These are phyloP conservation scores for Sialia sialis DNA, from an alignment of 2,113 vertebrate species.

Conservation along the genomic window DNA sequence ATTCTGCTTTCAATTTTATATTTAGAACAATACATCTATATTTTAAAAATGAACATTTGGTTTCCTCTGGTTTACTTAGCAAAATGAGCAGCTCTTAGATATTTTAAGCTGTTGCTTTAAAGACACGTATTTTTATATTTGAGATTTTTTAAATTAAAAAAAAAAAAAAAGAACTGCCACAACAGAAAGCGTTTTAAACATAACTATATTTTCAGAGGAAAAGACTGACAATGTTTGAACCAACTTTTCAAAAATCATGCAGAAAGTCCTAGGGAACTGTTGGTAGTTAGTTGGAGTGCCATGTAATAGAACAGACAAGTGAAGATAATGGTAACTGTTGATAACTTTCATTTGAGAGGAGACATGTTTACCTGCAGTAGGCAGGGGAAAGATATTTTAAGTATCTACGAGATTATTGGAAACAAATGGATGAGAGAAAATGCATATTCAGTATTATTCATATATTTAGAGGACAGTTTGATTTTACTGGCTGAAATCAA, in stretches of 20 bases:
- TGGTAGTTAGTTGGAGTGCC: background rate
- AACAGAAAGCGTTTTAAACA: conserved; percentile 15
- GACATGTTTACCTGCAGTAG: background rate
- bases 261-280: background rate
- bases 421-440: conserved; percentile 24
- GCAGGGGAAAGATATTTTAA: background rate
- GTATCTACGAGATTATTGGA: background rate
- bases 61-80: conserved; percentile 31
- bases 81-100: conserved; percentile 21
- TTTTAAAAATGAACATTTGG: conserved; percentile 7
- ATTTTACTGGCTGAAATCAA: conserved; percentile 73
- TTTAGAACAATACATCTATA: conserved; percentile 22
- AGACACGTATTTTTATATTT: conserved; percentile 60
- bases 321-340: background rate
- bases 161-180: background rate
- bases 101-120: conserved; percentile 58
- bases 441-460: conserved; percentile 72
- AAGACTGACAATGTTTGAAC: background rate
- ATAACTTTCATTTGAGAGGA: background rate
- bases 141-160: conserved; percentile 16
- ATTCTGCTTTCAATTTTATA: conserved; percentile 60
- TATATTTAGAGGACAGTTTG: conserved; percentile 57
- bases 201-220: conserved; percentile 34
- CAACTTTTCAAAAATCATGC: background rate
- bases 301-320: background rate